These are phyloP conservation scores for Conger conger DNA, from an alignment of 2,113 vertebrate species.

Conservation along the genomic window DNA sequence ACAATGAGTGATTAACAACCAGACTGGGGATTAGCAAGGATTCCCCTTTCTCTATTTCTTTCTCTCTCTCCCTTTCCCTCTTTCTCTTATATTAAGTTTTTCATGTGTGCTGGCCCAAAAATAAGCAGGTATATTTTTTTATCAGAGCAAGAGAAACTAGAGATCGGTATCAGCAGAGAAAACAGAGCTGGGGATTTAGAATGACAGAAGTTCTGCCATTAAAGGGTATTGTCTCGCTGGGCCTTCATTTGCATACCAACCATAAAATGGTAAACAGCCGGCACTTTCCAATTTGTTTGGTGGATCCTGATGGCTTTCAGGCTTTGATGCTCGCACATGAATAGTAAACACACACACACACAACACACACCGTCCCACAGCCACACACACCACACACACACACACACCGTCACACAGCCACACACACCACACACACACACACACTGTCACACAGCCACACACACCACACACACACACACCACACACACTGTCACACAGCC, in stretches of 20 bases:
- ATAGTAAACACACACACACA: background rate
- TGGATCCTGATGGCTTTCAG: background rate
- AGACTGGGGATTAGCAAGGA: background rate
- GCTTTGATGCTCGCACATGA: background rate
- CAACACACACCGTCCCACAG: no score
- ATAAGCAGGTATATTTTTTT: background rate
- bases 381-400: no score
- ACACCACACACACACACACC: no score
- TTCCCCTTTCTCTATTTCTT: background rate
- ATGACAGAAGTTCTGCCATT: background rate
- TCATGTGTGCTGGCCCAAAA: background rate
- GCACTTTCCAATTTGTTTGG: background rate
- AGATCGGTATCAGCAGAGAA: background rate
- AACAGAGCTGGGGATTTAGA: background rate
- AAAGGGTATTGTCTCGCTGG: background rate
- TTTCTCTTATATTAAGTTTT: background rate
- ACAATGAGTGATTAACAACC: constrained; percentile 19
- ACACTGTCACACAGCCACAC: no score
- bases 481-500: no score
- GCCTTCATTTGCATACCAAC: background rate
- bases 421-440: no score
- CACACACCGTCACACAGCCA: no score
- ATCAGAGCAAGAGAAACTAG: background rate
- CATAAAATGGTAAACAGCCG: background rate
- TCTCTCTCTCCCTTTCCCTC: background rate